Evolutionary conservation across 2,797 vertebrate genomes (phyloP).

Genomic region (Heteromormyrus szaboi): DNA sequence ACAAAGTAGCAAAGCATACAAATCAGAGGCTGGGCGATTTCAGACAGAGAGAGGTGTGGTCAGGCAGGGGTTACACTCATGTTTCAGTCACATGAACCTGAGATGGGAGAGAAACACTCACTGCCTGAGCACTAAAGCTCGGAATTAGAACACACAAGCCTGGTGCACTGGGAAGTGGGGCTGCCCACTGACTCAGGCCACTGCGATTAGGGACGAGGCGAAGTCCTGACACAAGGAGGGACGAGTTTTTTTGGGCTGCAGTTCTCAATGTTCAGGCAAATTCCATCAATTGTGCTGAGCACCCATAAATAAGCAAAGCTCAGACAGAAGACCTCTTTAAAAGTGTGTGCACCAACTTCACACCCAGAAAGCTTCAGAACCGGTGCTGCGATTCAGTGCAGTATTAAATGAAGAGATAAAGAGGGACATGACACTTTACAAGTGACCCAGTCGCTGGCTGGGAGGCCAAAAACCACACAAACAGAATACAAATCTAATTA

Average conservation of each 20-base stretch:
- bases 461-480: background rate
- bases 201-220: background rate
- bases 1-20: background rate
- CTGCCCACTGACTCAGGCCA: background rate
- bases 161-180: background rate
- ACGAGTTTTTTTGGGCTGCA: background rate
- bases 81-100: background rate
- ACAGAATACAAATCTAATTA: background rate
- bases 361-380: background rate
- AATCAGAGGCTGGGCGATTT: background rate
- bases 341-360: background rate
- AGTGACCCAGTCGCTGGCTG: background rate
- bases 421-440: background rate
- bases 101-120: background rate
- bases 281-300: background rate
- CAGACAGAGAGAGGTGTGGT: background rate
- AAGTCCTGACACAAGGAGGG: background rate
- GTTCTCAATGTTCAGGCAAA: background rate
- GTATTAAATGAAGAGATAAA: background rate
- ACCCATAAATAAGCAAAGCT: background rate
- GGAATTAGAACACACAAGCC: background rate
- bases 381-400: background rate
- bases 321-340: background rate
- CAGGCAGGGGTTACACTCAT: background rate
- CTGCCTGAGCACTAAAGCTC: background rate